A percentile compares a stretch with the other conserved stretches of the same genome.
Evolutionary conservation across 2,888 invertebrate genomes (phyloP).

Genomic region (Campoplex capitator): DNA sequence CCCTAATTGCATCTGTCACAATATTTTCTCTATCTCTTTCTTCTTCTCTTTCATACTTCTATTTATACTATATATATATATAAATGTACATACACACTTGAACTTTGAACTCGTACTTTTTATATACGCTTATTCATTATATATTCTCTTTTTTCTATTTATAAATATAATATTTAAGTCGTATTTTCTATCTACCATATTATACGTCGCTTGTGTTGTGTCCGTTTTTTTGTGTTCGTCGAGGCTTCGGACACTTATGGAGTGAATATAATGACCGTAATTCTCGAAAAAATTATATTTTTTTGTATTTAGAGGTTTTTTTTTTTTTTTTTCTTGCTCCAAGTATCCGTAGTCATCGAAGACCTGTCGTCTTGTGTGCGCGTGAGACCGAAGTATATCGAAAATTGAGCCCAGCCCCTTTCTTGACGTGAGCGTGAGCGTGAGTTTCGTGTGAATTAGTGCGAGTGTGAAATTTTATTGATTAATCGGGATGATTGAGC

Average conservation of each 20-base stretch:
- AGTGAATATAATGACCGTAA: conserved; percentile 37
- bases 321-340: conserved; percentile 10
- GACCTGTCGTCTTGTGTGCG: conserved; percentile 65
- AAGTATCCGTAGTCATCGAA: conserved; percentile 42
- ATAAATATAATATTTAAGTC: conserved; percentile 71
- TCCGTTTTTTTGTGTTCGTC: conserved; percentile 72
- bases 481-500: conserved; percentile 30
- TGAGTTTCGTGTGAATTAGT: conserved; percentile 36
- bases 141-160: conserved; percentile 55
- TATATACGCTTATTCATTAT: conserved; percentile 57
- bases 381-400: conserved; percentile 46
- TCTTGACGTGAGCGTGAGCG: conserved; percentile 57
- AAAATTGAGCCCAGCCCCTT: conserved; percentile 57
- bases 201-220: conserved; percentile 76
- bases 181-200: conserved; percentile 57
- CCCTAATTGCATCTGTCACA: conserved; percentile 56
- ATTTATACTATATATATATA: conserved; percentile 58
- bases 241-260: conserved; percentile 65
- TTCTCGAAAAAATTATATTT: not conserved
- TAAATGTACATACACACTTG: conserved; percentile 63
- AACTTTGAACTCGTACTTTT: conserved; percentile 69
- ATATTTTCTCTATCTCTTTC: conserved; percentile 61
- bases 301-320: not conserved
- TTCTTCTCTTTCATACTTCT: conserved; percentile 57
- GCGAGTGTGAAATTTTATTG: conserved; percentile 14